phyloP scores from a whole-genome alignment of 37 sponge, comb jelly and placozoan species.

The Hormiphora californensis region DNA sequence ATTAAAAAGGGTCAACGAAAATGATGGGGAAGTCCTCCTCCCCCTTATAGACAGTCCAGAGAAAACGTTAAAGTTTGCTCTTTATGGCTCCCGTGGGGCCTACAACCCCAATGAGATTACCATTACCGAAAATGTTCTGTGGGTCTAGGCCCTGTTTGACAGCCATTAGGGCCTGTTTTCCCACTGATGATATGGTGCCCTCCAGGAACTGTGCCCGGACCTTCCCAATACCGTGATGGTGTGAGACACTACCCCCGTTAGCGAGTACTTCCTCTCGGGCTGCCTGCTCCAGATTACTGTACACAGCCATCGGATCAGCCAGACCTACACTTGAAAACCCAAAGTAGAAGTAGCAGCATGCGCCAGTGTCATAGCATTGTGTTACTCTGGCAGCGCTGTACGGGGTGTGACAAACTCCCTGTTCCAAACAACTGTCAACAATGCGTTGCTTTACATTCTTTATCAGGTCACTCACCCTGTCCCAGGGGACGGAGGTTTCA shows the following conservation, averaged over 20 bases:
- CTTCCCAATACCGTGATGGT: constrained; percentile 96
- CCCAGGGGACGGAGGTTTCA: constrained; percentile 97
- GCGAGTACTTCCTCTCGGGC: constrained; percentile 83
- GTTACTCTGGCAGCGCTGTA: constrained; percentile 64
- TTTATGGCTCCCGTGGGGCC: constrained; percentile 1
- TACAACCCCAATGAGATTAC: constrained; percentile 62
- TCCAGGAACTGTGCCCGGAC: constrained; percentile 72
- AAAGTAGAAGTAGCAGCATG: constrained; percentile 88
- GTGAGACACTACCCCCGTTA: constrained; percentile 85
- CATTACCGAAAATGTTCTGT: constrained; percentile 71
- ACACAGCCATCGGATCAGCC: constrained; percentile 68
- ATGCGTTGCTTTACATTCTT: neutral
- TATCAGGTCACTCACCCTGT: constrained; percentile 59
- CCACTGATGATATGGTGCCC: constrained; percentile 63
- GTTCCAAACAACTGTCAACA: neutral
- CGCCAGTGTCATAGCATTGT: constrained; percentile 85
- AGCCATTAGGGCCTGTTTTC: constrained; percentile 71
- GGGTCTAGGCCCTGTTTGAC: constrained; percentile 77
- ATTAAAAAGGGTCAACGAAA: too few species aligned
- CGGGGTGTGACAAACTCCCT: neutral
- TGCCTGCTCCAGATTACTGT: constrained; percentile 61
- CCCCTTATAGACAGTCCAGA: too few species aligned
- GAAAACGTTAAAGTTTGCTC: neutral
- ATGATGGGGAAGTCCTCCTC: too few species aligned
- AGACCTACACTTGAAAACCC: constrained; percentile 70